These are phyloP conservation scores for Pentamera pediparva DNA, from an alignment of 53 echinoderm and acorn worm genomes.

Conservation along the genomic window DNA sequence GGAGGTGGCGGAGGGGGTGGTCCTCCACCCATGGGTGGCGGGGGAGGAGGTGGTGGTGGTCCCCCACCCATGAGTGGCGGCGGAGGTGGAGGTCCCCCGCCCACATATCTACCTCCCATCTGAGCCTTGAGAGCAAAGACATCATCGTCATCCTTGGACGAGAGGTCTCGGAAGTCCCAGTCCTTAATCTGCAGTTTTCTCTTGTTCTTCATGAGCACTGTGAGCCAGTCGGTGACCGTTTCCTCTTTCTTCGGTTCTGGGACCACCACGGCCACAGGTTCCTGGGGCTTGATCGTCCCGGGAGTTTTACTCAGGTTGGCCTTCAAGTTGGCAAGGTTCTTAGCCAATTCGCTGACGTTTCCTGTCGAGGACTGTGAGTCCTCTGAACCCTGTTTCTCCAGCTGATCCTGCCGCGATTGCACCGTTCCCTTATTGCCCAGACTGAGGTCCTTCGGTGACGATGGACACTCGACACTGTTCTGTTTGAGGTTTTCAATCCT, in stretches of 20 bases:
- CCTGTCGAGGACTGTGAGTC: constrained; percentile 36
- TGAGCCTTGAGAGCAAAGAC: constrained; percentile 51
- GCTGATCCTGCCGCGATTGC: constrained; percentile 66
- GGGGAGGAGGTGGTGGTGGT: constrained; percentile 45
- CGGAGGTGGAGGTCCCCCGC: constrained; percentile 58
- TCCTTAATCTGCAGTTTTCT: constrained; percentile 72
- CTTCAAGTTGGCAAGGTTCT: constrained; percentile 51
- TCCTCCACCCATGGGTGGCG: constrained; percentile 28
- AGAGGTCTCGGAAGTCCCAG: constrained; percentile 88
- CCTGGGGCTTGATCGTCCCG: constrained; percentile 23
- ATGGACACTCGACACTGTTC: neutral
- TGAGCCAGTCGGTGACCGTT: constrained; percentile 36
- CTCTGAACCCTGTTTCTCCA: constrained; percentile 45
- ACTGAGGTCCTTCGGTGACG: neutral
- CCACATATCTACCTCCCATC: constrained; percentile 3
- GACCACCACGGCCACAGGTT: neutral
- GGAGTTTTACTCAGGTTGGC: constrained; percentile 44
- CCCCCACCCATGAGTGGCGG: constrained; percentile 31
- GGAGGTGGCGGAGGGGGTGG: constrained; percentile 55
- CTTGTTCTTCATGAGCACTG: constrained; percentile 59
- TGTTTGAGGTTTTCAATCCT: constrained; percentile 1
- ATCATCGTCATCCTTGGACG: constrained; percentile 70
- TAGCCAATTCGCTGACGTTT: constrained; percentile 54
- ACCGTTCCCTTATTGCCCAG: constrained; percentile 57
- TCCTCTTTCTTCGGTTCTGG: constrained; percentile 43